Evolutionary conservation across 2,888 invertebrate genomes (phyloP).

Genomic region (Sipha maydis): DNA sequence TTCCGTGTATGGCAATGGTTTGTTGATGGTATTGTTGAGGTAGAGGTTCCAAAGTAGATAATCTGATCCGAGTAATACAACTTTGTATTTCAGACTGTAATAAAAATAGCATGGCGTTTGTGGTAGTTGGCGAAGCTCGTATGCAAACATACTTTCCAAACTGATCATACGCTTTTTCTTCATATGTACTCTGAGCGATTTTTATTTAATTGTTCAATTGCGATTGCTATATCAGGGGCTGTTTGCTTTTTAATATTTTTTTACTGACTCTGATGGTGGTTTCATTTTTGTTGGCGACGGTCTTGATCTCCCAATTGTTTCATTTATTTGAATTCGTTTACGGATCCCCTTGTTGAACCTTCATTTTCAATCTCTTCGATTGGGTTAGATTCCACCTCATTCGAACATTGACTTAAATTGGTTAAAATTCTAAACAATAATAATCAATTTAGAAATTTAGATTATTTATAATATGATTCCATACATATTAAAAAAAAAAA

Average conservation of each 20-base stretch:
- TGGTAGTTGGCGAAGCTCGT: constrained; percentile 17
- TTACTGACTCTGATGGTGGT: neutral
- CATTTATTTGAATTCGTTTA: constrained; percentile 16
- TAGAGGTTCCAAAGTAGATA: constrained; percentile 12
- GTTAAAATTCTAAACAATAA: constrained; percentile 34
- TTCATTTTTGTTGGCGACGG: constrained; percentile 7
- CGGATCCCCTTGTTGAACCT: constrained; percentile 9
- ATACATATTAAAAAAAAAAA: constrained; percentile 3
- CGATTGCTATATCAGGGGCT: constrained; percentile 23
- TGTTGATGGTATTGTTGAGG: constrained; percentile 26
- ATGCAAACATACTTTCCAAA: constrained; percentile 18
- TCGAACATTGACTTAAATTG: constrained; percentile 24
- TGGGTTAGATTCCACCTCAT: constrained; percentile 18
- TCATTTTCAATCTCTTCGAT: constrained; percentile 15
- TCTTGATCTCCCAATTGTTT: constrained; percentile 19
- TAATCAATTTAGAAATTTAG: constrained; percentile 26
- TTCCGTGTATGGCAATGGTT: constrained; percentile 11
- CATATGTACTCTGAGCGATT: constrained; percentile 18
- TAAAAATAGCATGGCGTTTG: constrained; percentile 18
- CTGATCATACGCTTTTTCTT: constrained; percentile 24
- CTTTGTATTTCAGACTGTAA: constrained; percentile 18
- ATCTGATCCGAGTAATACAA: constrained; percentile 3
- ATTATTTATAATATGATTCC: constrained; percentile 17
- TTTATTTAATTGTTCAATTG: constrained; percentile 18
- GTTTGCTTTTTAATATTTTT: constrained; percentile 26